Percentiles rank a stretch among this genome's conserved stretches.
Conservation (phyloP, 2,113 vertebrate species). For the Phocoena phocoena region DNA sequence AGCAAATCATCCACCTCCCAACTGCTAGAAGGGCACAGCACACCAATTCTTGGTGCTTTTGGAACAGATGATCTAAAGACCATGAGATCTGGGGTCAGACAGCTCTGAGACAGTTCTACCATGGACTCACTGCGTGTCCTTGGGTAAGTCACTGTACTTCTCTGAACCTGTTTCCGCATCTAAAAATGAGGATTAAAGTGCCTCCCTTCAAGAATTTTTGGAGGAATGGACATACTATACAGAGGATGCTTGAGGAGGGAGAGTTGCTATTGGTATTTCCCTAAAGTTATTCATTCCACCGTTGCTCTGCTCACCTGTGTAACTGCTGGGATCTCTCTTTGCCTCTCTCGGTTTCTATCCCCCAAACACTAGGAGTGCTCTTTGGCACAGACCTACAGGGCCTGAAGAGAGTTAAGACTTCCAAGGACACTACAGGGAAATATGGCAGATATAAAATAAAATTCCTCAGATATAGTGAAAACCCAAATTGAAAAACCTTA, state of each 20-base stretch:
- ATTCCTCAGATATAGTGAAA: not conserved
- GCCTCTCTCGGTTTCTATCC: not conserved
- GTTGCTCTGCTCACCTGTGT: not conserved
- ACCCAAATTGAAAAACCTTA: not conserved
- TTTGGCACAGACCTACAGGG: not conserved
- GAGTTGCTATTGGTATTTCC: fast-evolving
- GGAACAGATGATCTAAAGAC: not conserved
- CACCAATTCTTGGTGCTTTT: not conserved
- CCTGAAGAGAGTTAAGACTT: not conserved
- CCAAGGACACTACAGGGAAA: not conserved
- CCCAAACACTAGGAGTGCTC: not conserved
- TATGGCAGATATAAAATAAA: not conserved
- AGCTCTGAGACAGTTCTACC: not conserved
- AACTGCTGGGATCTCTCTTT: not conserved
- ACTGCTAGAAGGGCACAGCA: not conserved
- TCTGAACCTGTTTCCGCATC: not conserved
- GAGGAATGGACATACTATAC: not conserved
- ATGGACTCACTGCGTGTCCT: not conserved
- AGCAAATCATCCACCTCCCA: not conserved
- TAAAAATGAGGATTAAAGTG: not conserved
- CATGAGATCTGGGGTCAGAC: not conserved
- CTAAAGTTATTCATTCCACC: not conserved
- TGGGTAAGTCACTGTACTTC: not conserved
- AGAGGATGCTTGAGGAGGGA: not conserved
- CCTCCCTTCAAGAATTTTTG: not conserved